Base-by-base conservation (phyloP, 2,113 vertebrate genomes). In the Chionomys nivalis region DNA sequence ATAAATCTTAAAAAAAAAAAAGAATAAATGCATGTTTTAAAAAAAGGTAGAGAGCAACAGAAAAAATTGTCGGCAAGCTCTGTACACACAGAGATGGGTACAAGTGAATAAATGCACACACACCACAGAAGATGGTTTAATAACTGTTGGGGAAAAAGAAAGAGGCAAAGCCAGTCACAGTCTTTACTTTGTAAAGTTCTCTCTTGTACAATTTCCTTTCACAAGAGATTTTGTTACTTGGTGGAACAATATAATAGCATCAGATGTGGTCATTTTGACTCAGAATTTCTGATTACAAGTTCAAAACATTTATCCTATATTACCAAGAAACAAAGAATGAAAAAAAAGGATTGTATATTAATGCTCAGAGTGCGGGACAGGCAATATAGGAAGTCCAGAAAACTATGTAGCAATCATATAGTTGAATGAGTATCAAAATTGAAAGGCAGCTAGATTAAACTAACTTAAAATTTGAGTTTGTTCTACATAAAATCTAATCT, bases 151-250 rank as follows among this genome's bases (percentile, higher is more conserved):
- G 39, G 21, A 68, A 58, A 49, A 58, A 94, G 66, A 26, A 82
- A 79, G 86, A 79, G 39, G 13, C 89, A 96, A 96, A 78, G 12
- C n/a, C 83, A 95, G 77, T 76, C 68, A 92, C 24, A 79, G 87
- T 61, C 70, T 95, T 91, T 85, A 87, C 79, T 94, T 95, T 93
- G 87, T 89, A 33, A 94, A 95, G 78, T 81, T 90, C 16, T 96
- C 77, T 87, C 55, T 87, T 89, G 36, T 9, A 89, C 70, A 95
- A 65, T 17, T 93, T 86, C 44, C 85, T 91, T 95, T 96, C 76
- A 52, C 58, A 73, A 75, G 31, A 78, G 39, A 91, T 93, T 94
- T 79, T 88, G 14, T 47, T 94, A 92, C 77, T 95, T 39, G 73
- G 26, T 95, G 44, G 94, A 94, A 94, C 42, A 95, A 26, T 13